Conservation (phyloP, 1,140 invertebrate species). For the Eumeta japonica region DNA sequence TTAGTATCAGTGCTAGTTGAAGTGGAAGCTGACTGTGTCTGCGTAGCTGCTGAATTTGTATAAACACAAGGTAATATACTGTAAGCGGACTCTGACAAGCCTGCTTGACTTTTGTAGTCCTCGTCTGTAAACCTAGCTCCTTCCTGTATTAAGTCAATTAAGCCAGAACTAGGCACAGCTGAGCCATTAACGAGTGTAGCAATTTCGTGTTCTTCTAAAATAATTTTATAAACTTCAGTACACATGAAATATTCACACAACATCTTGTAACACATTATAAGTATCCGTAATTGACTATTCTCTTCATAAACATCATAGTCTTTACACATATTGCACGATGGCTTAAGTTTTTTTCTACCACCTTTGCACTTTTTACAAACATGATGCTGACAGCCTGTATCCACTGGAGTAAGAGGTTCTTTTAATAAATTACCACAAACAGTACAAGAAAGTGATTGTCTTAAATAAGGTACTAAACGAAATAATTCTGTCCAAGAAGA, state of each 20-base stretch:
- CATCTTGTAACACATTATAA: constrained; percentile 85
- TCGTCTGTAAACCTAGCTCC: constrained; percentile 75
- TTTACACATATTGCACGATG: constrained; percentile 81
- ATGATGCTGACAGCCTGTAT: constrained; percentile 83
- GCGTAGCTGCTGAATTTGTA: constrained; percentile 67
- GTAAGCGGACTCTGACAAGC: constrained; percentile 68
- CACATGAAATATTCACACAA: constrained; percentile 79
- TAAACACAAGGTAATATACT: constrained; percentile 73
- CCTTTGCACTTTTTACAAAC: constrained; percentile 80
- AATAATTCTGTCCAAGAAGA: constrained; percentile 79
- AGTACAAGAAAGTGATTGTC: constrained; percentile 83
- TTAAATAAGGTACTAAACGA: constrained; percentile 77
- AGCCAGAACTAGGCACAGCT: constrained; percentile 58
- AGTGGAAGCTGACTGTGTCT: constrained; percentile 58
- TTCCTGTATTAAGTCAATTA: constrained; percentile 76
- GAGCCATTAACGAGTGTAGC: constrained; percentile 45
- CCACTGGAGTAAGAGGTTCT: constrained; percentile 78
- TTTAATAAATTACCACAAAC: constrained; percentile 82
- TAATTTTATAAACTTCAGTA: constrained; percentile 66
- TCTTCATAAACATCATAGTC: constrained; percentile 80
- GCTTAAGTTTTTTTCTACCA: constrained; percentile 80
- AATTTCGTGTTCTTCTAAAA: constrained; percentile 59
- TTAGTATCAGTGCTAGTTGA: constrained; percentile 37
- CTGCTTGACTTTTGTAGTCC: constrained; percentile 70
- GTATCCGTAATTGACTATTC: constrained; percentile 76